Percentiles rank a stretch among this genome's conserved stretches.
Conservation (phyloP, 2,888 invertebrate species). For the Chaetogeoica ovagalla region DNA sequence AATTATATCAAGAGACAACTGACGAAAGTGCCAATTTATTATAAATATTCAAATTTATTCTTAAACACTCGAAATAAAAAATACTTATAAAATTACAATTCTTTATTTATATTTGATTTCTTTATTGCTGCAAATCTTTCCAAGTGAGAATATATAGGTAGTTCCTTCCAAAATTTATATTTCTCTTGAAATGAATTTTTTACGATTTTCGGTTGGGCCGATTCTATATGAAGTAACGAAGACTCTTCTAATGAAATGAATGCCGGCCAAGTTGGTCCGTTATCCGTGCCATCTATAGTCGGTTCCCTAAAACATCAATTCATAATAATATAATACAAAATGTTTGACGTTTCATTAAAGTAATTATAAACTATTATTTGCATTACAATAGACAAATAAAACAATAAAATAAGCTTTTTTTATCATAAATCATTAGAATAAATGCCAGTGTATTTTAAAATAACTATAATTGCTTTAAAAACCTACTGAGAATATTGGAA, state of each 20-base stretch:
- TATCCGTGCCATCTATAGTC: constrained; percentile 20
- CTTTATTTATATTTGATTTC: background rate
- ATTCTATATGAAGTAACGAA: constrained; percentile 21
- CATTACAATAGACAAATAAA: background rate
- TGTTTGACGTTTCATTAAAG: too few species aligned
- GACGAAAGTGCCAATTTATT: too few species aligned
- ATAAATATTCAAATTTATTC: too few species aligned
- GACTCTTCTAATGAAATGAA: constrained; percentile 22
- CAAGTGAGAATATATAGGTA: constrained; percentile 14
- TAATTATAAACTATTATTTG: too few species aligned
- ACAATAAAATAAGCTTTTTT: background rate
- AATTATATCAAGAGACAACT: too few species aligned
- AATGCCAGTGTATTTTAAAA: background rate
- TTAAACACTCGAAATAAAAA: too few species aligned
- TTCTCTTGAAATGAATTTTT: background rate
- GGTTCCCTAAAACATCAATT: constrained; percentile 21
- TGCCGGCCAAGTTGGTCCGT: constrained; percentile 34
- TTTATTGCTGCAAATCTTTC: background rate
- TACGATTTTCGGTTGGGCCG: background rate
- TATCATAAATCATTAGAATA: background rate
- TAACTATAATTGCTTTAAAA: background rate
- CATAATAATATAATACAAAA: background rate
- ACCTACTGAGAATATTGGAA: background rate
- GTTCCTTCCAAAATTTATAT: constrained; percentile 11
- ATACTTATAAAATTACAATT: background rate